A percentile compares a stretch with the other conserved stretches of the same genome.
Evolutionary conservation across 2,113 vertebrate genomes (phyloP).

Genomic region (Ptilonorhynchus violaceus): DNA sequence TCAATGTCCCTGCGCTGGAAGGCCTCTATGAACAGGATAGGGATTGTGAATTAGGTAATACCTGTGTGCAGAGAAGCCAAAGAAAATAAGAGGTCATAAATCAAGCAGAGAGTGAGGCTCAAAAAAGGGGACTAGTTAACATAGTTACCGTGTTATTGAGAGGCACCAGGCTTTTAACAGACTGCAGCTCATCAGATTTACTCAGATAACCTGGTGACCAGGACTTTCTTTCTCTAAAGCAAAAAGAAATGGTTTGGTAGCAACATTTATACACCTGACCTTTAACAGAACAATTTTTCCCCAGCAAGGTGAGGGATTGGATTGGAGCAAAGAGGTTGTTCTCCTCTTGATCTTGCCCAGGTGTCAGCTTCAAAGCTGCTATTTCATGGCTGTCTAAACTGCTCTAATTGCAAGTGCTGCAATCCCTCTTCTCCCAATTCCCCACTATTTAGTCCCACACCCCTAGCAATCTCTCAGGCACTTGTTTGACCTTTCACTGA

Average conservation of each 20-base stretch:
- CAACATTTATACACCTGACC: background rate
- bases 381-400: background rate
- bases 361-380: constrained; percentile 22
- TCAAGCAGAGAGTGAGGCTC: background rate
- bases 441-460: background rate
- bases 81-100: background rate
- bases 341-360: background rate
- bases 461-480: background rate
- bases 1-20: background rate
- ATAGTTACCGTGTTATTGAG: background rate
- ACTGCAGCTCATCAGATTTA: background rate
- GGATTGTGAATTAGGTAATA: background rate
- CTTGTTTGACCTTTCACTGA: constrained; percentile 20
- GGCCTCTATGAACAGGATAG: background rate
- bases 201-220: background rate
- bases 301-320: background rate
- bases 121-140: background rate
- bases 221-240: background rate
- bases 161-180: background rate
- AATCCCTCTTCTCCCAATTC: background rate
- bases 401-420: constrained; percentile 16
- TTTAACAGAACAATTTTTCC: constrained; percentile 7
- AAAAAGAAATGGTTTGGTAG: background rate
- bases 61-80: background rate
- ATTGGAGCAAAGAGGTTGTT: background rate